A percentile compares a stretch with the other conserved stretches of the same genome.
Conservation (phyloP, 2,888 invertebrate species). For the Acronicta alni region DNA sequence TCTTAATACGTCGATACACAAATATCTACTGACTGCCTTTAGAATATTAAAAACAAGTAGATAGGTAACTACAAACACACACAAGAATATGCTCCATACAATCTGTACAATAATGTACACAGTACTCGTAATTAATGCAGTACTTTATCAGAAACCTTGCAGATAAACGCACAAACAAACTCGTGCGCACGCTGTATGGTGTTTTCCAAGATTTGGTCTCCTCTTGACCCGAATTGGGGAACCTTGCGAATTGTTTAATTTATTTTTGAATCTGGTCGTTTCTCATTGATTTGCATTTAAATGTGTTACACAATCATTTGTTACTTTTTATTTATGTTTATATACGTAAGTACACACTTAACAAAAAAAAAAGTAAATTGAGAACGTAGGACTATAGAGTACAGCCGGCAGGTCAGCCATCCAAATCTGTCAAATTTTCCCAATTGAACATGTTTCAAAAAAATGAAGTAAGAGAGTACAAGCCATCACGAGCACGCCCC, state of each 20-base stretch:
- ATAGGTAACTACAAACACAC: too few relatives aligned
- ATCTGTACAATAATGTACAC: not conserved
- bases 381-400: too few relatives aligned
- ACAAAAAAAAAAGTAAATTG: too few relatives aligned
- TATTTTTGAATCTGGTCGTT: not conserved
- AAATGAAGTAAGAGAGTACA: slow-evolving; percentile 14
- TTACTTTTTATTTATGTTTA: too few relatives aligned
- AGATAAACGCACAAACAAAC: slow-evolving; percentile 32
- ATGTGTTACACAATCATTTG: not conserved
- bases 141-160: slow-evolving; percentile 42
- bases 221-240: slow-evolving; percentile 30
- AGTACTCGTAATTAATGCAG: slow-evolving; percentile 36
- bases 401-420: too few relatives aligned
- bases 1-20: too few relatives aligned
- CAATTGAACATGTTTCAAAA: too few relatives aligned
- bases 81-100: not conserved
- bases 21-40: too few relatives aligned
- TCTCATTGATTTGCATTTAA: slow-evolving; percentile 4
- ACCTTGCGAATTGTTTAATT: slow-evolving; percentile 28
- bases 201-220: slow-evolving; percentile 37
- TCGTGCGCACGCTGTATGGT: slow-evolving; percentile 10
- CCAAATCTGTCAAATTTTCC: too few relatives aligned
- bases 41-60: too few relatives aligned
- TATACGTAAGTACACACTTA: too few relatives aligned
- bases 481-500: slow-evolving; percentile 56